phyloP scores from a whole-genome alignment of 2,888 invertebrate species.

The Formica aserva region DNA sequence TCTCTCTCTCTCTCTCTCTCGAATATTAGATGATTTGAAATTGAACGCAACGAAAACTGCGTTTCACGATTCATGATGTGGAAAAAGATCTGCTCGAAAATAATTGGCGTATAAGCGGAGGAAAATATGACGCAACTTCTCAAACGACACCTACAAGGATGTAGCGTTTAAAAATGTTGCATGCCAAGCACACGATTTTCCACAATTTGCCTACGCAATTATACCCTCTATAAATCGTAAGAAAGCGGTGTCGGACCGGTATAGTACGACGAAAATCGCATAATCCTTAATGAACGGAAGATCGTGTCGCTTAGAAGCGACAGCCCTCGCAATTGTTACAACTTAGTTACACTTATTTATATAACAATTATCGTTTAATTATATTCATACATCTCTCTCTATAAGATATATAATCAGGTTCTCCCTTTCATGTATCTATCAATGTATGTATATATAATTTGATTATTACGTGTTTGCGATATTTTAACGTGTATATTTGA shows the following conservation, averaged over 20 bases:
- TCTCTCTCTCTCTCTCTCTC: neutral
- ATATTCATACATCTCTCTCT: constrained; percentile 57
- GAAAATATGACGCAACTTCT: constrained; percentile 41
- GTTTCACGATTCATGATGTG: neutral
- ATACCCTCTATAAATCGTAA: constrained; percentile 42
- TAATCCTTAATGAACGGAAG: constrained; percentile 50
- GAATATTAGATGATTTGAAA: neutral
- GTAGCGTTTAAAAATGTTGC: constrained; percentile 31
- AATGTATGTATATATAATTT: constrained; percentile 61
- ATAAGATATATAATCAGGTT: constrained; percentile 65
- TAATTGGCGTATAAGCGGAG: neutral
- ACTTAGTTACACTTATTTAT: constrained; percentile 71
- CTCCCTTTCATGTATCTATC: constrained; percentile 59
- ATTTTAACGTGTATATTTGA: constrained; percentile 47
- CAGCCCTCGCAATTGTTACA: constrained; percentile 60
- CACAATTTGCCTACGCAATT: constrained; percentile 32
- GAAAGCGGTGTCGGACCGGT: constrained; percentile 44
- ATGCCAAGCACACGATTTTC: constrained; percentile 23
- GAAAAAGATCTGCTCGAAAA: neutral
- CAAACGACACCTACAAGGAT: constrained; percentile 46
- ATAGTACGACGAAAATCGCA: constrained; percentile 44
- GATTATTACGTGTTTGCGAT: constrained; percentile 58
- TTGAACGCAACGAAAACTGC: constrained; percentile 2
- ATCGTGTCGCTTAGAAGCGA: constrained; percentile 39
- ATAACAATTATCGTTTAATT: constrained; percentile 71